phyloP scores from a whole-genome alignment of 2,888 invertebrate genomes.

The Ophion costatus region DNA sequence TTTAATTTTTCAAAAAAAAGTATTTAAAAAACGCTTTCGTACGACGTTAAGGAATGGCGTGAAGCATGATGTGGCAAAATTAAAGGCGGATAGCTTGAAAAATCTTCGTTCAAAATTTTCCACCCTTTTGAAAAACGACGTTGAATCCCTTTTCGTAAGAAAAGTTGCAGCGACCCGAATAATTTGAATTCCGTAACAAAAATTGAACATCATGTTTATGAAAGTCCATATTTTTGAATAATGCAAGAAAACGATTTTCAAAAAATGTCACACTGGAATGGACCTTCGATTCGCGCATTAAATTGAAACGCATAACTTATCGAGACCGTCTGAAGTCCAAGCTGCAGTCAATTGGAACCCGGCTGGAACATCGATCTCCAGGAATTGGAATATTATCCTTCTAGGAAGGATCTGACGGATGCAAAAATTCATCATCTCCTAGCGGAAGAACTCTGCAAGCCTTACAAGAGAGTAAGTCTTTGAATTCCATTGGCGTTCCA shows the following conservation, averaged over 20 bases:
- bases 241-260: not conserved
- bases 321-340: conserved; percentile 85
- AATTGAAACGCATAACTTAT: not conserved
- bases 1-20: too few relatives aligned
- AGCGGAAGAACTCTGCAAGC: conserved; percentile 94
- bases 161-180: too few relatives aligned
- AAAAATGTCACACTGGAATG: not conserved
- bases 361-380: conserved; percentile 97
- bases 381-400: conserved; percentile 96
- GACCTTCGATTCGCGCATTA: not conserved
- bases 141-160: too few relatives aligned
- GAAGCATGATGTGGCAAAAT: too few relatives aligned
- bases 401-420: conserved; percentile 95
- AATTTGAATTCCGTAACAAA: too few relatives aligned
- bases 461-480: conserved; percentile 91
- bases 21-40: too few relatives aligned
- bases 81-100: too few relatives aligned
- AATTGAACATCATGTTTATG: too few relatives aligned
- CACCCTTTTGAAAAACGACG: too few relatives aligned
- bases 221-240: too few relatives aligned
- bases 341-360: conserved; percentile 93
- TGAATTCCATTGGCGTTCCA: not conserved
- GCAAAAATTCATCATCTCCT: conserved; percentile 97
- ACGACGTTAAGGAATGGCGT: too few relatives aligned
- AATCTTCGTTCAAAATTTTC: too few relatives aligned